Base-by-base conservation (phyloP, 2,888 invertebrate species). In the Parnassius mnemosyne region DNA sequence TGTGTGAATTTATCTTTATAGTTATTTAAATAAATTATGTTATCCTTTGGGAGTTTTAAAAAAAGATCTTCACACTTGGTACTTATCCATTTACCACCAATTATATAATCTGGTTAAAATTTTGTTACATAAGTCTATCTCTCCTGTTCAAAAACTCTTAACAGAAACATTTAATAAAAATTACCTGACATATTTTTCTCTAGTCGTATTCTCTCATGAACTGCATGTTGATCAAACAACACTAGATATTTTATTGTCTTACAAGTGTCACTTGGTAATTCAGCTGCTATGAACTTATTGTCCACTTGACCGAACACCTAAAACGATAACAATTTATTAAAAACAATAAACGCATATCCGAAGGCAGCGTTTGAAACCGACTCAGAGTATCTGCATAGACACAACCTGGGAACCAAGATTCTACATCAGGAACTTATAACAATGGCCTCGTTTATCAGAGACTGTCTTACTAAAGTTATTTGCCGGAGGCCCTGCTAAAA, bases 141-240 rank as follows among this genome's bases (percentile, higher is more conserved):
- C 3, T 25, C 5, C 34, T 34, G 34, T 34, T 7, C 34, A 34
- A 34, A 34, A 34, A 5, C 3, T 34, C 34, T 7, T 34, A 34
- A 34, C 34, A 34, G 7, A 34, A 34, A 7, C 44, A 63, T 25
- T 10, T 10, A 16, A 53, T 56, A 10, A 16, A 34, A 50, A 12
- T 53, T 86, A 94, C 95, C 93, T 79, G 87, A 75, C 65, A 94
- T 85, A 64, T 96, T 92, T 63, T 88, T 84, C 84, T 97, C 97
- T 53, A 97, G 89, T 65, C 95, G 91, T 66, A 97, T 93, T 78
- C 97, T 92, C 87, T 97, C 97, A 81, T 97, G 95, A 42, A 95
- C 95, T 51, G 97, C 97, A 86, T 97, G 97, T 83, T 97, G 97
- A 85, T 97, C 97, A 80, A 97, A 95, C 44, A 96, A 74, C 44